Conservation (phyloP, 2,888 invertebrate species). For the Tethea ocularis region DNA sequence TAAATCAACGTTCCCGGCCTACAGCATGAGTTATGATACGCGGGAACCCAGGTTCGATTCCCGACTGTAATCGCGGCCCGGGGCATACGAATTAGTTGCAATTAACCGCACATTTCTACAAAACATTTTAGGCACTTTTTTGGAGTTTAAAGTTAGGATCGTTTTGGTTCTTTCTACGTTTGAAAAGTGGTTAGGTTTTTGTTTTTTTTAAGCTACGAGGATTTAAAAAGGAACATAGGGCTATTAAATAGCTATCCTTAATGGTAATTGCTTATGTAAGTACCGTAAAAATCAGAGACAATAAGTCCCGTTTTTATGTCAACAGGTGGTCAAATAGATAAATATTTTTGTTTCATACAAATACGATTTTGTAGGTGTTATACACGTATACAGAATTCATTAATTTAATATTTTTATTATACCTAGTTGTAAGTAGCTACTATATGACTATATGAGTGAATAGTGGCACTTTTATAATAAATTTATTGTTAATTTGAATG, state of each 20-base stretch:
- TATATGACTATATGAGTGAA: background rate
- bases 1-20: slow-evolving; percentile 34
- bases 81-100: slow-evolving; percentile 59
- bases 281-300: no score
- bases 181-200: slow-evolving; percentile 6
- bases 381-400: no score
- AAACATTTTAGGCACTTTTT: slow-evolving; percentile 34
- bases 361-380: no score
- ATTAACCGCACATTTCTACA: slow-evolving; percentile 58
- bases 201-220: background rate
- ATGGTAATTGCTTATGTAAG: no score
- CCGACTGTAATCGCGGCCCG: slow-evolving; percentile 52
- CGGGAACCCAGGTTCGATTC: slow-evolving; percentile 43
- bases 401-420: no score
- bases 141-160: slow-evolving; percentile 28
- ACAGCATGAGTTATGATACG: slow-evolving; percentile 36
- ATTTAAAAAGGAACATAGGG: background rate
- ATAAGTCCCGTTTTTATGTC: no score
- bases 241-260: no score
- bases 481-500: background rate
- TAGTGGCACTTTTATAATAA: background rate
- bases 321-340: no score
- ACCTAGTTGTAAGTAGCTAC: no score
- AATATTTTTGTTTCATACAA: no score
- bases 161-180: slow-evolving; percentile 12